Percentiles rank a stretch among this genome's conserved stretches.
Evolutionary conservation across 2,797 vertebrate genomes (phyloP).

Genomic region (Pseudomugil gertrudae): DNA sequence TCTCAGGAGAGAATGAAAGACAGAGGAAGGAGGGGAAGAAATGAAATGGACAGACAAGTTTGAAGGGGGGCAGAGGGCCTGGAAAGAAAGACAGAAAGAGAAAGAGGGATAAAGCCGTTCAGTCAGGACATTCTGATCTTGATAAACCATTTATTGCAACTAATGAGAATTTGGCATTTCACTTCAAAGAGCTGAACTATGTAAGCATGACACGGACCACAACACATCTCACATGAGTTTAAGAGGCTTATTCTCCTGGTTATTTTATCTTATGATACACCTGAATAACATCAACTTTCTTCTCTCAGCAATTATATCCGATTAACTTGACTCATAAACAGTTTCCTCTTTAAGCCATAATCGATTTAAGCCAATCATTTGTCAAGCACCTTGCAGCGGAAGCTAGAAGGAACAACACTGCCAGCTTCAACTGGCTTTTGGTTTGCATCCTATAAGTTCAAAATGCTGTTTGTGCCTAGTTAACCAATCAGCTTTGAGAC

Average conservation of each 20-base stretch:
- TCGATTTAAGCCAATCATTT: no score
- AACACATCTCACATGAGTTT: constrained; percentile 12
- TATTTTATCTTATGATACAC: constrained; percentile 1
- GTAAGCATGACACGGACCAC: constrained; percentile 26
- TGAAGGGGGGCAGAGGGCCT: constrained; percentile 41
- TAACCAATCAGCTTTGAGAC: neutral
- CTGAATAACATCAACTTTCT: neutral
- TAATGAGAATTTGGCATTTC: constrained; percentile 33
- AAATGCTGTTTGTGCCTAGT: neutral
- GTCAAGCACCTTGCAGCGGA: neutral
- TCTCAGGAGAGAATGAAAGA: constrained; percentile 78
- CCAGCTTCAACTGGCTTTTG: neutral
- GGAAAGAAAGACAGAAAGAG: constrained; percentile 34
- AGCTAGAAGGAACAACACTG: neutral
- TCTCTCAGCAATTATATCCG: neutral
- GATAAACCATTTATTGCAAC: constrained; percentile 53
- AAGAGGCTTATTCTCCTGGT: neutral
- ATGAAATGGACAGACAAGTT: constrained; percentile 70
- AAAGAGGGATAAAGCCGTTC: constrained; percentile 33
- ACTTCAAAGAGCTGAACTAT: constrained; percentile 31
- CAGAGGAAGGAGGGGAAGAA: constrained; percentile 52
- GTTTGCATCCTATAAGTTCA: neutral
- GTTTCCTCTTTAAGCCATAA: neutral
- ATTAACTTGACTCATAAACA: neutral
- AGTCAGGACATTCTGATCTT: constrained; percentile 41